phyloP scores from a whole-genome alignment of 1,140 invertebrate genomes.

The Drosophila subobscura region DNA sequence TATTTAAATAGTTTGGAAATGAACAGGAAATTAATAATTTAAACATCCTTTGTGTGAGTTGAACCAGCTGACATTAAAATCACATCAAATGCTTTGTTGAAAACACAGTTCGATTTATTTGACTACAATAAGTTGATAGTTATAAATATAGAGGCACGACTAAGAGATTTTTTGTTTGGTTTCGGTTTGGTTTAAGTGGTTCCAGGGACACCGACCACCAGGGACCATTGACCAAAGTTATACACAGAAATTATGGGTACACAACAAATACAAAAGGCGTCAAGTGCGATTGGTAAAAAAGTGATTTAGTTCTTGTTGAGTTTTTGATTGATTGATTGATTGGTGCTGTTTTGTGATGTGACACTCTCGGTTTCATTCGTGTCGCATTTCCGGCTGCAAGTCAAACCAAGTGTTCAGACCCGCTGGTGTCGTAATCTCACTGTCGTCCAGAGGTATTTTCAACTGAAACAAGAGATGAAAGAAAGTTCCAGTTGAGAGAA shows the following conservation, averaged over 20 bases:
- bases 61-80: too few species aligned
- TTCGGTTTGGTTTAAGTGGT: conserved; percentile 26
- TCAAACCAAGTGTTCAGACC: conserved; percentile 86
- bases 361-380: conserved; percentile 52
- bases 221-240: conserved; percentile 34
- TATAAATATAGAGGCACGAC: conserved; percentile 71
- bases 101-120: conserved; percentile 58
- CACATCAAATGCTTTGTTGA: too few species aligned
- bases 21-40: too few species aligned
- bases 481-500: too few species aligned
- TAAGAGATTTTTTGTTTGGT: conserved; percentile 60
- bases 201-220: not conserved
- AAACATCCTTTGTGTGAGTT: too few species aligned
- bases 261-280: conserved; percentile 59
- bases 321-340: conserved; percentile 44
- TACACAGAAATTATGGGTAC: conserved; percentile 55
- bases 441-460: conserved; percentile 73
- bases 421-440: conserved; percentile 80
- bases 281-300: conserved; percentile 59
- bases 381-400: conserved; percentile 84
- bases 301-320: conserved; percentile 48
- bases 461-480: conserved; percentile 40
- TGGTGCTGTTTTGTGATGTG: conserved; percentile 22
- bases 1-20: too few species aligned
- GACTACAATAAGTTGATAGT: conserved; percentile 60